Conservation (phyloP, 1,140 invertebrate genomes). For the Drosophila bocqueti region DNA sequence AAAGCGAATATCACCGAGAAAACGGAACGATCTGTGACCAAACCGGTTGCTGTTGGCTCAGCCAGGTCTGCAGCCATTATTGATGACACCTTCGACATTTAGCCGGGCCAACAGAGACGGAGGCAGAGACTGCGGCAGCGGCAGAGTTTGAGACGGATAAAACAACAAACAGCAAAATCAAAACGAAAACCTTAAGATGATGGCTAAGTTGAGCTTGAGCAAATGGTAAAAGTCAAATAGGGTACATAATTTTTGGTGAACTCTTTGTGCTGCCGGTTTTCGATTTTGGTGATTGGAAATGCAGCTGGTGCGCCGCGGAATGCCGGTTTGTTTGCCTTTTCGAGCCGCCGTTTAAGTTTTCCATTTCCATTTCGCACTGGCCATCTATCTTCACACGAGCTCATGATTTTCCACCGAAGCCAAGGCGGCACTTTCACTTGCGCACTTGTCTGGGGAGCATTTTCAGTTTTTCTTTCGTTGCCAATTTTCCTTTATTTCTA, state of each 20-base stretch:
- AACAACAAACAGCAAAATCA: constrained; percentile 28
- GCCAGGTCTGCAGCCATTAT: constrained; percentile 43
- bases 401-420: constrained; percentile 54
- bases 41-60: constrained; percentile 58
- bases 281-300: constrained; percentile 50
- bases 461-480: constrained; percentile 27
- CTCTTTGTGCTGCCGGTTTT: constrained; percentile 55
- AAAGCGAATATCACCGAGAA: constrained; percentile 52
- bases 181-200: constrained; percentile 52
- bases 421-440: constrained; percentile 71
- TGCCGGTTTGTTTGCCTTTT: constrained; percentile 65
- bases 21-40: constrained; percentile 41
- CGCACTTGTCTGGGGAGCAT: constrained; percentile 60
- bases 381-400: constrained; percentile 41
- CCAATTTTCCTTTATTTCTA: constrained; percentile 38
- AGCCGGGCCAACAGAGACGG: constrained; percentile 21
- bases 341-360: constrained; percentile 69
- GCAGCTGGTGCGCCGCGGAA: constrained; percentile 20
- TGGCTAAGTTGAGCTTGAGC: constrained; percentile 71
- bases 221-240: constrained; percentile 79
- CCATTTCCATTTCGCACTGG: constrained; percentile 74
- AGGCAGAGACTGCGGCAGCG: neutral
- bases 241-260: constrained; percentile 69
- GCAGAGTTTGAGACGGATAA: constrained; percentile 12
- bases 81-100: constrained; percentile 83